Percentiles rank a stretch among this genome's conserved stretches.
These are phyloP conservation scores for Heliocidaris erythrogramma DNA, from an alignment of 35 echinoderm and acorn worm genomes.

Conservation along the genomic window DNA sequence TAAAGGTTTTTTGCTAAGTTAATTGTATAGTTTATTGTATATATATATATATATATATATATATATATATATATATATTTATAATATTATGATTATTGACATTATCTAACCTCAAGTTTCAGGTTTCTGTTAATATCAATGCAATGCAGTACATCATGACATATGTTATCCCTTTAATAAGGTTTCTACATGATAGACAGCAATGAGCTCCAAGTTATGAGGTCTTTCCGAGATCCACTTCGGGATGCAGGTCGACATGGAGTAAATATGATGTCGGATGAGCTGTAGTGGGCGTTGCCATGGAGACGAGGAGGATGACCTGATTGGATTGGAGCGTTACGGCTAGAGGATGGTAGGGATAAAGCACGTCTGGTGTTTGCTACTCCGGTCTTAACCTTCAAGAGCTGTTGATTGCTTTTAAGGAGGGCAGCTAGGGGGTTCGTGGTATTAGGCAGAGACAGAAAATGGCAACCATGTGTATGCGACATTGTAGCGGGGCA, in stretches of 20 bases:
- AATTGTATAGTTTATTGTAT: too few species aligned
- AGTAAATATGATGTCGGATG: slow-evolving; percentile 35
- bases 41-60: too few species aligned
- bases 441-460: background rate
- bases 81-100: too few species aligned
- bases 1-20: too few species aligned
- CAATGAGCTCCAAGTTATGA: background rate
- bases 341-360: background rate
- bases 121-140: background rate
- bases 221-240: slow-evolving; percentile 33
- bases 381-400: background rate
- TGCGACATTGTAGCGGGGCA: background rate
- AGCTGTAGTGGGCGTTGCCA: background rate
- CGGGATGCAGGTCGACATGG: background rate
- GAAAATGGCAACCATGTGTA: background rate
- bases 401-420: slow-evolving; percentile 27
- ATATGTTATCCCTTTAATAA: background rate
- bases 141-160: background rate
- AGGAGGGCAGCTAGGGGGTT: background rate
- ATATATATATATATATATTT: too few species aligned
- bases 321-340: slow-evolving; percentile 1
- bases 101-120: background rate
- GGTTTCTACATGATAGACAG: background rate
- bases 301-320: slow-evolving; percentile 14
- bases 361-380: slow-evolving; percentile 25